phyloP scores from a whole-genome alignment of 2,797 vertebrate species.

The Chlorospingus semifuscus region DNA sequence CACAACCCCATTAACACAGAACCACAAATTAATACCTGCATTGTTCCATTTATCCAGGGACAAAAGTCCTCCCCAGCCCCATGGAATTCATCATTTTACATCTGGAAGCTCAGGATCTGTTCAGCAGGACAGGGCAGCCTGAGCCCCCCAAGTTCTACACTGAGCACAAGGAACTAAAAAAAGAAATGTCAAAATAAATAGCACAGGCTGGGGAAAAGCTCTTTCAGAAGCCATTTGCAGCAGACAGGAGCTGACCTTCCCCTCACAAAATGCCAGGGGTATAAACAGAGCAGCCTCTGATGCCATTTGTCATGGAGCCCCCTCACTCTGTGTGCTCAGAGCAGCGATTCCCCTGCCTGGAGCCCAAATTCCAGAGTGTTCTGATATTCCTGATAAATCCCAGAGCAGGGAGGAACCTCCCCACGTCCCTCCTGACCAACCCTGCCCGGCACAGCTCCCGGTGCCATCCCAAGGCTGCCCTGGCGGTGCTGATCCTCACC shows the following conservation, averaged over 20 bases:
- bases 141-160: background rate
- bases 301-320: background rate
- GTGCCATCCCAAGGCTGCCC: accelerated
- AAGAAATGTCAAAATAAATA: background rate
- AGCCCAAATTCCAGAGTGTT: background rate
- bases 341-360: background rate
- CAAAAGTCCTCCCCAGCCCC: background rate
- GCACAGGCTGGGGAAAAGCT: background rate
- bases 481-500: accelerated
- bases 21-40: accelerated
- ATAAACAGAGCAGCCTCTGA: background rate
- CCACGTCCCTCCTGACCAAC: background rate
- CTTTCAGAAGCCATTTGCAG: constrained; percentile 20
- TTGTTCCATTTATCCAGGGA: background rate
- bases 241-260: constrained; percentile 19
- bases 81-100: background rate
- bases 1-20: background rate
- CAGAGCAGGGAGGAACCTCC: background rate
- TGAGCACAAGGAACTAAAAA: background rate
- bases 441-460: background rate
- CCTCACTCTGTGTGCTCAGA: background rate
- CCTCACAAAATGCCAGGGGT: background rate
- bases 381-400: background rate
- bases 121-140: background rate
- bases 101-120: background rate